Evolutionary conservation across 2,797 vertebrate genomes (phyloP), one percentile per base, ranked within the genome.

Genomic region (Lerista edwardsae): DNA sequence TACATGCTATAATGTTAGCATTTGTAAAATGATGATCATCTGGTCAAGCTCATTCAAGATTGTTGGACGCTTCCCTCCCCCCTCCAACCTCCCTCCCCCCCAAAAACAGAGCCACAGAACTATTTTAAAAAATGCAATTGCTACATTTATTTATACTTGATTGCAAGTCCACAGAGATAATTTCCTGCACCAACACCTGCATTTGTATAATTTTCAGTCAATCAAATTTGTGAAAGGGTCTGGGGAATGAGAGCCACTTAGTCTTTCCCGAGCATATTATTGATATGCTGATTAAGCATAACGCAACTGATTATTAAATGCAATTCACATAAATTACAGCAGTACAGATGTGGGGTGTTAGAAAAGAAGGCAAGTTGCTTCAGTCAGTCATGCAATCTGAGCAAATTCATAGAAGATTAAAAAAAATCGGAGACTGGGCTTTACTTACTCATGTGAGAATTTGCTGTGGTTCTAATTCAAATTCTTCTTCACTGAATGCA

Each of bases 211-310:
- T 92, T 87, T 92, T 91, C 91, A 92, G 72, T 92, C 92, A 94
- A 89, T 85, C 85, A 88, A 84, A 85, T 75, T 90, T 87, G 88
- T 88, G 82, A 88, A 74, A 91, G 76, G 88, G 84, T 73, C 79
- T 86, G 80, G 91, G 80, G 93, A 92, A 90, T 83, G 90, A 87
- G 74, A 93, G 59, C 89, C 90, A 25, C 80, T 91, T 78, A 90
- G 80, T 65, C 88, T 91, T 92, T 86, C 78, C 74, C 84, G 92
- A 90, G 77, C 75, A 86, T 90, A 88, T 87, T 94, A 91, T 86
- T 94, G 88, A 88, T 91, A 91, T 92, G 87, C 88, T 94, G 87
- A 93, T 94, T 91, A 92, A 91, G 85, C 91, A 94, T 89, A 94
- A 90, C 36, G 31, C 81, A 94, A 95, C 89, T 88, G 93, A 93